Evolutionary conservation across 2,113 vertebrate genomes (phyloP), one percentile per base, ranked within the genome.

Genomic region (Odocoileus virginianus): DNA sequence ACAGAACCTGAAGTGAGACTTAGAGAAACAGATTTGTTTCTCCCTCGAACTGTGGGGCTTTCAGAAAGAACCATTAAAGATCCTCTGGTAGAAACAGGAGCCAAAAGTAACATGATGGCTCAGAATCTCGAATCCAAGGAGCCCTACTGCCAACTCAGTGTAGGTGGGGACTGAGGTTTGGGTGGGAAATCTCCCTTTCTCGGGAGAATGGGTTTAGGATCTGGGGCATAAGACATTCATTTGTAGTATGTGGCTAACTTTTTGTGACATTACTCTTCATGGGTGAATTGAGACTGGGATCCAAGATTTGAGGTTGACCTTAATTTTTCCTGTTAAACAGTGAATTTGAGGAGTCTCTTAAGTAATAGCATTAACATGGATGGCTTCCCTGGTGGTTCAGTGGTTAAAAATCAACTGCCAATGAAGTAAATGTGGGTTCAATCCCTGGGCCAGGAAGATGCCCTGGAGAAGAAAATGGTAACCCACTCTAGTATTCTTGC

Each of bases 111-210:
- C 0, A 7, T 7, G 4, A 5, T 15, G 15, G 13, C 85, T 79
- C 23, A 11, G 45, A 52, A 61, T 14, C 11, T 33, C 19, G 6
- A 52, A 84, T 85, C 13, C 5, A n/a, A 23, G 19, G 5, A 74
- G 0, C 11, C 10, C 40, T 45, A 25, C 21, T 60, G 25, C 19
- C 3, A 21, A 6, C 21, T 97, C 40, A 19, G 9, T 12, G 2
- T 40, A 45, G 3, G 1, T 52, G n/a, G 3, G 3, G 1, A 10
- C 2, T 45, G 71, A 82, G 3, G 1, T 61, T 58, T 61, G 3
- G 19, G 61, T 1, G 7, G 13, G 13, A 28, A 84, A 27, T 19
- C 5, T 79, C 2, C 7, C 10, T 58, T 10, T 7, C 33, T 5
- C 85, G 3, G 25, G 21, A 10, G 13, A 57, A 17, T 54, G 6